Percentiles rank a stretch among this genome's conserved stretches.
Conservation (phyloP, 2,888 invertebrate species). For the Phortica magna region DNA sequence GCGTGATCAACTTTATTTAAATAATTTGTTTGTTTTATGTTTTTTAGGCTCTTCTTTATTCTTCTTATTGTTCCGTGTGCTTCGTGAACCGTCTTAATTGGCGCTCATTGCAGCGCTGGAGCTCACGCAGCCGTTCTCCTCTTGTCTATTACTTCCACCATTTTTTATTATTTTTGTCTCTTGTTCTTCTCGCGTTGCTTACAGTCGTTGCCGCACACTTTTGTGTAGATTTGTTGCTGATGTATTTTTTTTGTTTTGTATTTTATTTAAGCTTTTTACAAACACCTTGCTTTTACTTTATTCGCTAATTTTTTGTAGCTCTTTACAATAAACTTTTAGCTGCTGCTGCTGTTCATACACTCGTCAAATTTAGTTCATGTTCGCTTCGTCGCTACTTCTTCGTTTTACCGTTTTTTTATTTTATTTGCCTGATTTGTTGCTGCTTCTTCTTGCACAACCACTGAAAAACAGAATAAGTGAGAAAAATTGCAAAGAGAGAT, state of each 20-base stretch:
- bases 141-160: conserved; percentile 76
- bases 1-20: conserved; percentile 54
- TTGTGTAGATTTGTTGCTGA: conserved; percentile 20
- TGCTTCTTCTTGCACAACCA: conserved; percentile 74
- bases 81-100: conserved; percentile 63
- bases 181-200: conserved; percentile 27
- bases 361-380: conserved; percentile 60
- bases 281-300: conserved; percentile 62
- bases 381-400: conserved; percentile 69
- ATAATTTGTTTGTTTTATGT: conserved; percentile 55
- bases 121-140: conserved; percentile 76
- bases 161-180: conserved; percentile 67
- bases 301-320: conserved; percentile 39
- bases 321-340: conserved; percentile 73
- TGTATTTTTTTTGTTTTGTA: conserved; percentile 46
- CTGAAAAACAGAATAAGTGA: conserved; percentile 70
- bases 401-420: conserved; percentile 75
- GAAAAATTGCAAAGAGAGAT: conserved; percentile 50
- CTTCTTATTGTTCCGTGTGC: conserved; percentile 53
- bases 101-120: conserved; percentile 62
- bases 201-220: conserved; percentile 10
- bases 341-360: conserved; percentile 41
- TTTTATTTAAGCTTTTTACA: conserved; percentile 34
- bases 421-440: conserved; percentile 70
- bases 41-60: conserved; percentile 44